phyloP scores from a whole-genome alignment of 2,797 vertebrate genomes.

The Neomorphus geoffroyi region DNA sequence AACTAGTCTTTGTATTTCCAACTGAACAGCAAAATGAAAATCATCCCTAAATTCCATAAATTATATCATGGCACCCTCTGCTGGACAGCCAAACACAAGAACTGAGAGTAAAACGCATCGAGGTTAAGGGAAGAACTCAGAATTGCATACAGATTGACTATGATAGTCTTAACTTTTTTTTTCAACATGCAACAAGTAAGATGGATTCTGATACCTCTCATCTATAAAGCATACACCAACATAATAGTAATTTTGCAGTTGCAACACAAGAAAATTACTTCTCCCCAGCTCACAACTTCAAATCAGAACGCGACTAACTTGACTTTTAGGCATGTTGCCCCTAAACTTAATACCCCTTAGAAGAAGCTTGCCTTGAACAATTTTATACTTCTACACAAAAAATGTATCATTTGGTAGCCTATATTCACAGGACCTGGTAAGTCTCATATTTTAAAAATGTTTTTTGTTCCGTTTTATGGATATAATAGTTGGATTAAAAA shows the following conservation, averaged over 20 bases:
- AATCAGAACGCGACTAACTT: not conserved
- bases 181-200: not conserved
- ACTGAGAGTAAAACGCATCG: fast-evolving
- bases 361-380: not conserved
- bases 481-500: not conserved
- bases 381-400: not conserved
- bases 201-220: not conserved
- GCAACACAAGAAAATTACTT: not conserved
- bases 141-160: not conserved
- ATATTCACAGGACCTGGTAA: not conserved
- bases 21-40: not conserved
- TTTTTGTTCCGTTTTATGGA: not conserved
- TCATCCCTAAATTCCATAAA: not conserved
- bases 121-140: fast-evolving
- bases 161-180: not conserved
- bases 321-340: not conserved
- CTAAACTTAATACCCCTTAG: not conserved
- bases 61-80: conserved; percentile 45
- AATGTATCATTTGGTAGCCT: not conserved
- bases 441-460: not conserved
- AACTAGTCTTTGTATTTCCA: not conserved
- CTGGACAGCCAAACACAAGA: not conserved
- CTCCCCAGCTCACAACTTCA: not conserved
- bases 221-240: not conserved
- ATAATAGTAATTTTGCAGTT: not conserved